phyloP scores from a whole-genome alignment of 2,797 vertebrate species.

The Sebastes oblongus region DNA sequence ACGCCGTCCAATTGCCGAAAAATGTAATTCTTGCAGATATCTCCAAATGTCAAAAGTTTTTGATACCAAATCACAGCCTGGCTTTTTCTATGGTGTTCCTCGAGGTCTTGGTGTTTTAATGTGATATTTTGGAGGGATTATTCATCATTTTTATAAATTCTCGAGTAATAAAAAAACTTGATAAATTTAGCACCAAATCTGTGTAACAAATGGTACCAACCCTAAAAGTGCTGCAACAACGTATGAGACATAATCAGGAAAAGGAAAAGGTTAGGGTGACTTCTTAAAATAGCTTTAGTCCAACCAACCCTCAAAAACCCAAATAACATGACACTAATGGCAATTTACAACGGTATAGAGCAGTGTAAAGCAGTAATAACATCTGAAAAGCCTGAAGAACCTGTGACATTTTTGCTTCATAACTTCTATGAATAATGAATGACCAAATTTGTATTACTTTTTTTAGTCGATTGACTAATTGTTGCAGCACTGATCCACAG shows the following conservation, averaged over 20 bases:
- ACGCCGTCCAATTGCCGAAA: fast-evolving
- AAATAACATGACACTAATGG: neutral
- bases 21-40: too few relatives aligned
- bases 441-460: neutral
- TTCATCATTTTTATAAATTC: too few relatives aligned
- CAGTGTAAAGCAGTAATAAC: neutral
- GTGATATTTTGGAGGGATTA: too few relatives aligned
- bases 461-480: neutral
- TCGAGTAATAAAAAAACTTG: too few relatives aligned
- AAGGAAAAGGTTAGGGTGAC: neutral
- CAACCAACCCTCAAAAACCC: neutral
- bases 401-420: neutral
- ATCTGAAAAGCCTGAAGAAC: neutral
- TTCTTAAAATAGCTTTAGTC: neutral
- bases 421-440: neutral
- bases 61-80: fast-evolving
- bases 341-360: neutral
- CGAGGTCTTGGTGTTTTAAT: too few relatives aligned
- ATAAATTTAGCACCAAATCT: too few relatives aligned
- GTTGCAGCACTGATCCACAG: neutral
- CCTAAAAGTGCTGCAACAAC: too few relatives aligned
- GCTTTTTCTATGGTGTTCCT: too few relatives aligned
- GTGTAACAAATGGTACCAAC: too few relatives aligned
- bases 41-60: too few relatives aligned
- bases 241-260: too few relatives aligned